Evolutionary conservation across 2,113 vertebrate species (phyloP), one percentile per base, ranked within the genome.

Genomic region (Lota lota): DNA sequence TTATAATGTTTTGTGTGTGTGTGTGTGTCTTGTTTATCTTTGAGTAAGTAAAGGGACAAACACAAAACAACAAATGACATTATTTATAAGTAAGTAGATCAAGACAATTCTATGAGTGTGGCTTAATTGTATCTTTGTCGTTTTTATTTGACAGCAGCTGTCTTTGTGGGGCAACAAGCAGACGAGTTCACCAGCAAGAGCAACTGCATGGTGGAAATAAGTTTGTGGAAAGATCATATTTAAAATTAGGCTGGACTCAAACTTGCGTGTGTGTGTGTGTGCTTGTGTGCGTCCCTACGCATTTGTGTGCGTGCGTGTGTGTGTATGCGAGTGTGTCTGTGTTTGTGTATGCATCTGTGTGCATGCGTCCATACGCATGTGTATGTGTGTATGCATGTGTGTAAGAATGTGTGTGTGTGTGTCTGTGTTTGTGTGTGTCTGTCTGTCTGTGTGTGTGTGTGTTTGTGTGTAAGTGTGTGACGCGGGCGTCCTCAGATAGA

Each of bases 401-500:
- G 53, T 18, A 2, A 3, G 51, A 3, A 1, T 56, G 53, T 56
- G 0, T n/a, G 53, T 56, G 53, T 56, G 53, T 56, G 17, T 56
- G n/a, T n/a, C 16, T 47, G 40, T 1, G 40, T 47, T 2, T 12
- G 16, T n/a, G 53, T 5, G 15, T 56, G 53, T 56, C 2, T 53
- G 51, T 53, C 2, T 53, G 50, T 14, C 12, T 53, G 53, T 56
- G 53, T 56, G n/a, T 8, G 0, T 47, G 40, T 47, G 1, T 47
- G 16, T n/a, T 1, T 47, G 10, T n/a, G 53, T 18, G 15, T 56
- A 3, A 1, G 16, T 56, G 53, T 56, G 15, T 56, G 53, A 2
- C 3, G 7, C 22, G 2, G 15, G 12, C 19, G 53, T 54, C 59
- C 65, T 76, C 20, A 54, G 65, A 70, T 16, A 62, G 72, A 75